Conservation (phyloP, 30 jellyfish, hydroid and myxozoan genomes). For the Aurelia aurita complex sp. Pacific region DNA sequence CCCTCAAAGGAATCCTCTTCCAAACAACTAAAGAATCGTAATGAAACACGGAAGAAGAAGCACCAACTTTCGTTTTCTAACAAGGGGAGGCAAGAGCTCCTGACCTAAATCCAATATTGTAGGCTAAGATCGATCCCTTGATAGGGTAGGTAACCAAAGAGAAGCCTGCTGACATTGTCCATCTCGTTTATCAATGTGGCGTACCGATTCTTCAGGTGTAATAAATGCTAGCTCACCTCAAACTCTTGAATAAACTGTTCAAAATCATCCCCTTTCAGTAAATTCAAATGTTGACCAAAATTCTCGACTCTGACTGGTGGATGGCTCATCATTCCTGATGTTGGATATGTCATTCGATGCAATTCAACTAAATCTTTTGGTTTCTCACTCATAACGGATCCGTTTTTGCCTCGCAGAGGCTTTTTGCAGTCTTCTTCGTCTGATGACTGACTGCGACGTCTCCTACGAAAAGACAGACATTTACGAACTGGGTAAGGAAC, state of each 20-base stretch:
- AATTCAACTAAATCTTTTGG: conserved; percentile 79
- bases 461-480: conserved; percentile 11
- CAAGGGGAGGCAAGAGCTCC: too few species aligned
- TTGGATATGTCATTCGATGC: conserved; percentile 84
- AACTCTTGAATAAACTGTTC: conserved; percentile 70
- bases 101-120: too few species aligned
- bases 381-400: conserved; percentile 41
- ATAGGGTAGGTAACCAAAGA: too few species aligned
- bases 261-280: conserved; percentile 53
- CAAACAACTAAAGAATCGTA: too few species aligned
- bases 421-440: conserved; percentile 57
- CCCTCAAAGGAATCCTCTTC: too few species aligned
- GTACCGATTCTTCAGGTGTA: background rate
- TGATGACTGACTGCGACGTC: conserved; percentile 15
- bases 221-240: conserved; percentile 40
- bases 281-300: conserved; percentile 64
- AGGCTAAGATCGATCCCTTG: too few species aligned
- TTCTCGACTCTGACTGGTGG: conserved; percentile 91
- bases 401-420: conserved; percentile 55
- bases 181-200: background rate
- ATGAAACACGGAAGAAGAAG: too few species aligned
- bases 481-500: too few species aligned
- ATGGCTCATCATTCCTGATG: conserved; percentile 85
- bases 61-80: too few species aligned
- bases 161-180: too few species aligned